Base-by-base conservation (phyloP, 1,140 invertebrate genomes). In the Drepana arcuata region DNA sequence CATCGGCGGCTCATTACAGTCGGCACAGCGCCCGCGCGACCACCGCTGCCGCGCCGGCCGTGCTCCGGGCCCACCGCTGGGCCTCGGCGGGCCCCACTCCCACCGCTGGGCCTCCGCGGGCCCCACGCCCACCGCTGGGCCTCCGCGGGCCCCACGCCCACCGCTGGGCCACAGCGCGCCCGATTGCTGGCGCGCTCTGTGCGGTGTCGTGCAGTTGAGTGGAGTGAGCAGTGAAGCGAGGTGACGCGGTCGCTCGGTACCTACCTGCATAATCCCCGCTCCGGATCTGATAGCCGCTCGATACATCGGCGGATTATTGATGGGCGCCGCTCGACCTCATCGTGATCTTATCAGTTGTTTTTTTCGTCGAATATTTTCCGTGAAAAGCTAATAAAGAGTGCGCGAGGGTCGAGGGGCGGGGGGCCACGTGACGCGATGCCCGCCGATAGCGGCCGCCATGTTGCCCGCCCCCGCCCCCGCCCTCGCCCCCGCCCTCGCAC, bases 291-390 rank as follows among this genome's bases (percentile, higher is more conserved):
- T 66, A 64, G 52, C 24, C 24, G 16, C 30, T 48, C 54, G 54
- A 65, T 39, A 68, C 60, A 60, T 70, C 66, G 58, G 49, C 59
- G 59, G 66, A 71, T 73, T 73, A 79, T 73, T 63, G 71, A 79
- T 65, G 71, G 61, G 57, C 68, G 64, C 59, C 66, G 69, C 61
- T 65, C 71, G 68, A 54, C 63, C 58, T 74, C 68, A 66, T 61
- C 64, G 59, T 47, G 68, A 68, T 68, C 63, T 80, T 80, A 80
- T 80, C 75, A 69, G 56, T 77, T 77, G 68, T 75, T 74, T 71
- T 73, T 74, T 72, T 73, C 52, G 59, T 59, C 51, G 51, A 66
- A 72, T 62, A 62, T 72, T 73, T 77, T 72, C 69, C 68, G 64
- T 68, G 71, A 66, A 74, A 73, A 70, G 63, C 62, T 67, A 72